Evolutionary conservation across 2,113 vertebrate species (phyloP), one percentile per base, ranked within the genome.

Genomic region (Lophura nycthemera): DNA sequence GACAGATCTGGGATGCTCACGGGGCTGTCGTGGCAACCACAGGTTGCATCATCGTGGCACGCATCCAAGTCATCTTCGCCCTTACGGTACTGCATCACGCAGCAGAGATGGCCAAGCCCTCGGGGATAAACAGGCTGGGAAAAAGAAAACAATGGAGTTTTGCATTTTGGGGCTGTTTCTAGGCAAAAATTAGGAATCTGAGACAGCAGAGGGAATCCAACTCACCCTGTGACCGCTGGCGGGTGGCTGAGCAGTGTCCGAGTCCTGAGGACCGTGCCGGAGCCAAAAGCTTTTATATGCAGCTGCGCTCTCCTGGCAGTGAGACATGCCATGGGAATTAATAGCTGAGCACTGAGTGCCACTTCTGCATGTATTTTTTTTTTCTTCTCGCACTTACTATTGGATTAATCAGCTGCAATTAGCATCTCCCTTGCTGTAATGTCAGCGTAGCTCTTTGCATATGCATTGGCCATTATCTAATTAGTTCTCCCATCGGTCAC

Each of bases 261-360:
- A 89, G 27, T 91, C 75, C 60, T 71, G 72, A 32, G 90, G 50
- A 15, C 45, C 3, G 10, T 2, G 32, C 64, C 3, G 81, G 24
- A 56, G 32, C 75, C 1, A 11, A 48, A 93, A 86, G 64, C 92
- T 95, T 95, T 95, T 96, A 96, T 96, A 40, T 1, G 50, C 0
- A 15, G 67, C 25, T 0, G 5, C 34, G 71, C n/a, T 92, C 7
- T 66, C 8, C 66, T 20, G 79, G 67, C 32, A 50, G 17, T 96
- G 96, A 96, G 75, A 65, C 93, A 96, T 42, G 60, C 32, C 85
- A 43, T 22, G 93, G 90, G 96, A 96, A 96, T 96, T 27, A 96
- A 86, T 88, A 95, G 93, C 92, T 91, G 83, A 92, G 93, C 90
- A 4, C 34, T 96, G 90, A 94, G 83, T 86, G 72, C 93, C 75